Evolutionary conservation across 1,140 invertebrate species (phyloP), one percentile per base, ranked within the genome.

Genomic region (Coptotermes formosanus): DNA sequence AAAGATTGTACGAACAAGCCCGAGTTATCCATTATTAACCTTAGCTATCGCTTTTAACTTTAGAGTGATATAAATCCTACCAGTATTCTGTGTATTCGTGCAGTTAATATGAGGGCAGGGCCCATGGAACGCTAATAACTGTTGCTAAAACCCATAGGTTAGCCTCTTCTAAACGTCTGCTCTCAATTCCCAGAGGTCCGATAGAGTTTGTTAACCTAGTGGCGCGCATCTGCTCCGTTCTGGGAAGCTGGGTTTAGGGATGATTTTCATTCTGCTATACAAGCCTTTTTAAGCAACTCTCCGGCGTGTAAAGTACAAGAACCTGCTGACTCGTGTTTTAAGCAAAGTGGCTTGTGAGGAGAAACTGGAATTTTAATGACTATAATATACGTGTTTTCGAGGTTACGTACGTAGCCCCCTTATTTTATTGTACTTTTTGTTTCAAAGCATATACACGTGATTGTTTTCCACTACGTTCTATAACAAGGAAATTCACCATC

Each of bases 241-340:
- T 75, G n/a, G 7, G 64, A 75, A n/a, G 25, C 25, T 11, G 64
- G 25, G 64, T 75, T 64, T 64, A 25, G 59, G 59, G 59, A 64
- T 64, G 59, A 64, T 64, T 64, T 30, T 75, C 64, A 25, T 75
- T 75, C 64, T n/a, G 64, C 64, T 75, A 3, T 75, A 75, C 64
- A 8, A 75, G 64, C 64, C 45, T 75, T n/a, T 75, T 75, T 75
- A 75, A 30, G 64, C 64, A 75, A n/a, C 64, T 75, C 64, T 25
- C 64, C 30, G 25, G 64, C 3, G 64, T 75, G 25, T n/a, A 30
- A 75, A 30, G 25, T 75, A n/a, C 11, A 30, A 75, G 19, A 75
- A 30, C 64, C n/a, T 75, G 64, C 64, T 75, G 64, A 75, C 64
- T 75, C 64, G 25, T 30, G 64, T n/a, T 75, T 75, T 75, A 75